Evolutionary conservation across 2,797 vertebrate species (phyloP).

Genomic region (Melanotaenia boesemani): DNA sequence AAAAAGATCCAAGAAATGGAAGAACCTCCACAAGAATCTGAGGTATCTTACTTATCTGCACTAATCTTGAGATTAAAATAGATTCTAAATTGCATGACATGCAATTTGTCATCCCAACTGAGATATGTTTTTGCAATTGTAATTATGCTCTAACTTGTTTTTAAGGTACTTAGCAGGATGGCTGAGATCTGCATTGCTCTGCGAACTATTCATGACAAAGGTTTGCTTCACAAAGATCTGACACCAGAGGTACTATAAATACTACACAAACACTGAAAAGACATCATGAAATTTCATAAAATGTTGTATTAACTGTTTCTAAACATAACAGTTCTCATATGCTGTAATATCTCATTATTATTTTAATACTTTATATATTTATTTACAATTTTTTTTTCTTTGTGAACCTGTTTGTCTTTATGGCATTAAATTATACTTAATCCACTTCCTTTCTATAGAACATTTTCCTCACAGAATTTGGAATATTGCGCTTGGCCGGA

Average conservation of each 20-base stretch:
- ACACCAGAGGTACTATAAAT: neutral
- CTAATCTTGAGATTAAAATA: neutral
- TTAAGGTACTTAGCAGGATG: constrained; percentile 5
- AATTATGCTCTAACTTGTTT: neutral
- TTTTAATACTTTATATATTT: too few species aligned
- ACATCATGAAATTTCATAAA: too few species aligned
- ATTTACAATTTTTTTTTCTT: neutral
- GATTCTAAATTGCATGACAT: fast-evolving
- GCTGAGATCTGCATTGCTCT: constrained; percentile 14
- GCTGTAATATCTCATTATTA: too few species aligned
- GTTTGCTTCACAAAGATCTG: too few species aligned
- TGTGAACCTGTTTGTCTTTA: neutral
- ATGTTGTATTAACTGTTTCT: neutral
- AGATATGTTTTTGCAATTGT: neutral
- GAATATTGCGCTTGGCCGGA: constrained; percentile 3
- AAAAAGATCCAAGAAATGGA: neutral
- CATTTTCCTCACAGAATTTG: constrained; percentile 2
- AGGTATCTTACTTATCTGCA: neutral
- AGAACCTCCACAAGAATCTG: neutral
- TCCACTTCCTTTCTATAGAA: neutral
- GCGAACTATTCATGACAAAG: constrained; percentile 4
- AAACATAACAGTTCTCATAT: neutral
- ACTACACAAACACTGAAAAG: neutral
- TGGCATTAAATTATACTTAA: neutral
- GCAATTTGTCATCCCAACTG: neutral